Evolutionary conservation across 1,140 invertebrate genomes (phyloP), one percentile per base, ranked within the genome.

Genomic region (Choristoneura fumiferana): DNA sequence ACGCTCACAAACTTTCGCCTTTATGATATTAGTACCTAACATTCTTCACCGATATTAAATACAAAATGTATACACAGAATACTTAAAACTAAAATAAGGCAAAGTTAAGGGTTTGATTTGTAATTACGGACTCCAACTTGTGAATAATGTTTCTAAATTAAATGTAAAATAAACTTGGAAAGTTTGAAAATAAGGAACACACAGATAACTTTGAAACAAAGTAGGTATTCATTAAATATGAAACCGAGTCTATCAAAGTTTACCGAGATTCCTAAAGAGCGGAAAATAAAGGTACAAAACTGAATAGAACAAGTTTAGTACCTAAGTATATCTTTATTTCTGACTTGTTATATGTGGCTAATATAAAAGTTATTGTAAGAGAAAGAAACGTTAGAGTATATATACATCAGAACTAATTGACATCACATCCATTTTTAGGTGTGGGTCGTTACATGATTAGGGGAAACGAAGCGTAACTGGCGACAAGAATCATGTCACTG

Each of bases 61-160:
- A 29, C 22, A 29, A 29, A 29, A 29, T 29, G 2, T 29, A 29
- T 29, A 29, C 22, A 29, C 22, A 29, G 22, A 29, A 29, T 29
- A 29, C 22, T 29, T 29, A 6, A 29, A 29, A 29, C 22, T 29
- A 29, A 29, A 29, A 29, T 29, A 37, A 37, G 35, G n/a, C 35
- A 9, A 12, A 37, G 35, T 37, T 37, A 12, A 9, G 35, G 35
- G n/a, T 37, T 37, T 37, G 35, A 37, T 37, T 37, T 37, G 8
- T 37, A 9, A 37, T 37, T 37, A 37, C n/a, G 9, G n/a, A 12
- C 22, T 29, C 6, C 2, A 29, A 29, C 2, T 29, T 29, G 22
- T 64, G 70, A 73, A 73, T 67, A 67, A 40, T 45, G 22, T 29
- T 29, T 37, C 8, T 37, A 37, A 37, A 12, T 2, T 2, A 12